phyloP scores from a whole-genome alignment of 2,113 vertebrate species.

The Chaetorhynchus papuensis region DNA sequence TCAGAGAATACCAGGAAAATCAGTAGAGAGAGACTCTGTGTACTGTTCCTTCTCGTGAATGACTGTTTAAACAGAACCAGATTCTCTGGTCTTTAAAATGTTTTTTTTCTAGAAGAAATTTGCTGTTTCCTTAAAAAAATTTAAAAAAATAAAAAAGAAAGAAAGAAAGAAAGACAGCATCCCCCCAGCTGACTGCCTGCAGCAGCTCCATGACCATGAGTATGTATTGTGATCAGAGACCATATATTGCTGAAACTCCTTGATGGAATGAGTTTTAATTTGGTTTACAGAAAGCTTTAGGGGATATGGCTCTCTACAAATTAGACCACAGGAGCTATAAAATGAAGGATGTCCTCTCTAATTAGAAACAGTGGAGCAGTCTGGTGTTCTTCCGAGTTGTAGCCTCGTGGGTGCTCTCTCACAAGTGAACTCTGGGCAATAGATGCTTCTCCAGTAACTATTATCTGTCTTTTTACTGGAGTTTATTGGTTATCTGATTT shows the following conservation, averaged over 20 bases:
- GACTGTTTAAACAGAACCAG: slow-evolving; percentile 27
- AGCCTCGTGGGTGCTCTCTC: slow-evolving; percentile 5
- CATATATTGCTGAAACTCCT: slow-evolving; percentile 33
- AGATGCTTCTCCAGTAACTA: neutral
- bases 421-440: neutral
- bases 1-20: slow-evolving; percentile 6
- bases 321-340: slow-evolving; percentile 62
- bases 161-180: neutral
- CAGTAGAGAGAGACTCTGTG: neutral
- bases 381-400: slow-evolving; percentile 36
- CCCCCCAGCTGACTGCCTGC: neutral
- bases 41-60: neutral
- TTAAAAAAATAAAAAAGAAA: neutral
- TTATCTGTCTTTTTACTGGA: neutral
- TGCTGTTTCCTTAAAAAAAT: neutral
- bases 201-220: neutral
- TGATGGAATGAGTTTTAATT: slow-evolving; percentile 66
- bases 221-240: slow-evolving; percentile 26
- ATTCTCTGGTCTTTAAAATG: slow-evolving; percentile 7
- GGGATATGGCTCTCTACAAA: slow-evolving; percentile 54
- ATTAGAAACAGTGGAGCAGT: slow-evolving; percentile 56
- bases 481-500: neutral
- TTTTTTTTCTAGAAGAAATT: slow-evolving; percentile 22
- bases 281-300: slow-evolving; percentile 64
- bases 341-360: slow-evolving; percentile 64